These are phyloP conservation scores for Hirtodrosophila duncani DNA, from an alignment of 2,888 invertebrate genomes.

Conservation along the genomic window DNA sequence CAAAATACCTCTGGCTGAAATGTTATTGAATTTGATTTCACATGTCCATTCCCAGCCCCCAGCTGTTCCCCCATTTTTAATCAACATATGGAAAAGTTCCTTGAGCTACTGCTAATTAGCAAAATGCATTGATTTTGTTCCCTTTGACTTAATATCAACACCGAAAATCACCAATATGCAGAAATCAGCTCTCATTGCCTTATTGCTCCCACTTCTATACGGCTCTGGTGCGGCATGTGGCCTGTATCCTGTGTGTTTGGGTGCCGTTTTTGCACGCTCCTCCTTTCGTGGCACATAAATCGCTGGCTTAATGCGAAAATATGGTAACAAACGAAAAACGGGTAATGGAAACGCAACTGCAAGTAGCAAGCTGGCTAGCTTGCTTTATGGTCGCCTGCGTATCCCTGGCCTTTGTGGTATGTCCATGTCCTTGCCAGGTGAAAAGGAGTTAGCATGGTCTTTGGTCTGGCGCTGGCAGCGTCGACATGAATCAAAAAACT, in stretches of 20 bases:
- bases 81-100: no score
- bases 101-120: no score
- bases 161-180: no score
- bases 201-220: no score
- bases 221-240: no score
- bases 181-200: no score
- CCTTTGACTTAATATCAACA: no score
- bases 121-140: no score
- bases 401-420: slow-evolving; percentile 25
- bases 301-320: slow-evolving; percentile 54
- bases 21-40: no score
- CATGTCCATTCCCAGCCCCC: no score
- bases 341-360: neutral
- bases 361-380: neutral
- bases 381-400: slow-evolving; percentile 1
- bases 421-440: slow-evolving; percentile 42
- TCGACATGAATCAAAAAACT: slow-evolving; percentile 68
- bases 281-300: slow-evolving; percentile 52
- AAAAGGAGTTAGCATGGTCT: slow-evolving; percentile 51
- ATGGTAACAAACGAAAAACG: slow-evolving; percentile 21
- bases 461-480: slow-evolving; percentile 48
- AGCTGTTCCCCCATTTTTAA: no score
- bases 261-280: slow-evolving; percentile 17
- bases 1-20: no score
- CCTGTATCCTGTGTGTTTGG: slow-evolving; percentile 31